Evolutionary conservation across 2,113 vertebrate species (phyloP).

Genomic region (Nestor notabilis): DNA sequence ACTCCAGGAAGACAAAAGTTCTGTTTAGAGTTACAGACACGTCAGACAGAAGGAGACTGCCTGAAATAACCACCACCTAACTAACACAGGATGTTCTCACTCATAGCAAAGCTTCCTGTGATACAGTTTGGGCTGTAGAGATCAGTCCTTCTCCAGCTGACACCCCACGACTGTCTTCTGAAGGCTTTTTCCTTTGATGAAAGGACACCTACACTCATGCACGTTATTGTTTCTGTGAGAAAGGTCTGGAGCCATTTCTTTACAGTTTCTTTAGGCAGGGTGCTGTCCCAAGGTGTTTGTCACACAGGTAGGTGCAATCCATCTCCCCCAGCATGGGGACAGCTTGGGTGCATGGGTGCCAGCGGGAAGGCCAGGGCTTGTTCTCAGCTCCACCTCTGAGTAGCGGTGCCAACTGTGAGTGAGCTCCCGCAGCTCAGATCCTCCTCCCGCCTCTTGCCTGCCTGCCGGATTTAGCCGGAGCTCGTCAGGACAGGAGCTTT

Average conservation of each 20-base stretch:
- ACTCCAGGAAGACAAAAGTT: neutral
- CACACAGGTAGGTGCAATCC: neutral
- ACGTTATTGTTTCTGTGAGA: neutral
- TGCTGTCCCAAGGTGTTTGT: neutral
- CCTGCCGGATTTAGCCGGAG: neutral
- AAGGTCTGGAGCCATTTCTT: neutral
- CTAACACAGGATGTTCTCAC: neutral
- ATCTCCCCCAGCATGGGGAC: neutral
- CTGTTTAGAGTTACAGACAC: neutral
- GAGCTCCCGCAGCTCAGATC: neutral
- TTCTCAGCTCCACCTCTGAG: neutral
- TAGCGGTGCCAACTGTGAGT: neutral
- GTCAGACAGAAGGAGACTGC: neutral
- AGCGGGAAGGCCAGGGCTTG: neutral
- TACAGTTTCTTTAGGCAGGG: neutral
- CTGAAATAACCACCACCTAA: neutral
- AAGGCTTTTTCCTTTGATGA: neutral
- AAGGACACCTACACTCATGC: fast-evolving
- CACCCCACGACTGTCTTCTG: neutral
- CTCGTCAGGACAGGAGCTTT: neutral
- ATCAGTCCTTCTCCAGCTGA: neutral
- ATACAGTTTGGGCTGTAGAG: fast-evolving
- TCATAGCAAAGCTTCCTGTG: neutral
- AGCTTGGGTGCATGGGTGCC: neutral
- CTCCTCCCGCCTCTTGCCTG: neutral